Base-by-base conservation (phyloP, 2,888 invertebrate genomes). In the Leptinotarsa peninsularis region DNA sequence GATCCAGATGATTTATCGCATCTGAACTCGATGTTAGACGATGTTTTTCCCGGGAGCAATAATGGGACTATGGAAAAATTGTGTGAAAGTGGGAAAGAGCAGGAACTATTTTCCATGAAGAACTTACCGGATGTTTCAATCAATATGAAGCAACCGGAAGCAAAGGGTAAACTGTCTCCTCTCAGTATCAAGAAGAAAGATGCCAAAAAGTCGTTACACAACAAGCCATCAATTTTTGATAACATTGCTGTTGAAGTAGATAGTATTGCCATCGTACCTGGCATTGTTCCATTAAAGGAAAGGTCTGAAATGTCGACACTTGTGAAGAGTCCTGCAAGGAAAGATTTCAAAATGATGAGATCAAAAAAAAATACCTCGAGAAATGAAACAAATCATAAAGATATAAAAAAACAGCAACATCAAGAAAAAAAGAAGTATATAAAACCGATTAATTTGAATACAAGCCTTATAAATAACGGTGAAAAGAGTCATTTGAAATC, bases 1-100 rank as follows among this genome's bases (percentile, higher is more conserved):
- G 54, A 76, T 49, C 72, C 76, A 66, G 54, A 70, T 21, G 72
- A 76, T 49, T n/a, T 72, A 4, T 67, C 49, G 5, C 50, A 72
- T 63, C 33, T 72, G 14, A 54, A 73, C n/a, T 52, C 52, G 4
- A 7, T 52, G 23, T 66, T 66, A 21, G 66, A 27, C 33, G 18
- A n/a, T 10, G n/a, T 63, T 27, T 63, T 33, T 2, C 43, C 63
- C 5, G 43, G n/a, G n/a, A 63, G 63, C 43, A 33, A 43, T n/a
- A 43, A 43, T n/a, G 43, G 15, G 4, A 63, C 14, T 18, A 60
- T 13, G 15, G 63, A 63, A n/a, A 43, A 63, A 33, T n/a, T n/a
- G 14, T 33, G 5, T 17, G 33, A 17, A n/a, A 60, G 21, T 49
- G 58, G 27, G 21, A 49, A 49, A 58, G 49, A 4, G 18, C 18